Percentiles rank a stretch among this genome's conserved stretches.
These are phyloP conservation scores for Apostichopus parvimensis DNA, from an alignment of 35 echinoderm and acorn worm genomes.

Conservation along the genomic window DNA sequence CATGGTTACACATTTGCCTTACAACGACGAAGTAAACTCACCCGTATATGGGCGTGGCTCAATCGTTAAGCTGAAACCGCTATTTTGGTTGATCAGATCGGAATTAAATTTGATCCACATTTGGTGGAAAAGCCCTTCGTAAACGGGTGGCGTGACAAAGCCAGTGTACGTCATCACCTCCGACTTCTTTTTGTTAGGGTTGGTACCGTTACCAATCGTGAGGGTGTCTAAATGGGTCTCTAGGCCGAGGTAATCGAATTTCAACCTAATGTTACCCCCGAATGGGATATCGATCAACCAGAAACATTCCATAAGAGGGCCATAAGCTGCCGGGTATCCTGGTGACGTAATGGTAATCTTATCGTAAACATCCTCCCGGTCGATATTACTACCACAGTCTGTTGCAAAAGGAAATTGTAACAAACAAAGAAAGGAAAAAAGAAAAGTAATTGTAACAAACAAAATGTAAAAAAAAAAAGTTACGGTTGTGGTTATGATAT, in stretches of 20 bases:
- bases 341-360: slow-evolving; percentile 29
- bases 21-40: neutral
- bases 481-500: no score
- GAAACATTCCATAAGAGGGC: slow-evolving; percentile 28
- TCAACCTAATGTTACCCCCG: slow-evolving; percentile 29
- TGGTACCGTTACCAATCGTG: slow-evolving; percentile 35
- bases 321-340: slow-evolving; percentile 26
- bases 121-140: slow-evolving; percentile 38
- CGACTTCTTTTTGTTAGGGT: slow-evolving; percentile 37
- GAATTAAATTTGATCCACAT: slow-evolving; percentile 52
- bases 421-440: neutral
- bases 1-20: no score
- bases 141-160: neutral
- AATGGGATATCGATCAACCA: slow-evolving; percentile 48
- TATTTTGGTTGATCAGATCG: slow-evolving; percentile 1
- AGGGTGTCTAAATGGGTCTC: slow-evolving; percentile 39
- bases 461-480: no score
- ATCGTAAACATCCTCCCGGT: slow-evolving; percentile 8
- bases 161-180: slow-evolving; percentile 14
- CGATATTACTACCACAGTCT: slow-evolving; percentile 12
- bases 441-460: neutral
- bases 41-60: slow-evolving; percentile 32
- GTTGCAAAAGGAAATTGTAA: neutral
- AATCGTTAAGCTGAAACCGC: slow-evolving; percentile 39
- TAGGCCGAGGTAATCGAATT: slow-evolving; percentile 2